A percentile compares a stretch with the other conserved stretches of the same genome.
These are phyloP conservation scores for Macheiramphus alcinus DNA, from an alignment of 2,113 vertebrate species.

Conservation along the genomic window DNA sequence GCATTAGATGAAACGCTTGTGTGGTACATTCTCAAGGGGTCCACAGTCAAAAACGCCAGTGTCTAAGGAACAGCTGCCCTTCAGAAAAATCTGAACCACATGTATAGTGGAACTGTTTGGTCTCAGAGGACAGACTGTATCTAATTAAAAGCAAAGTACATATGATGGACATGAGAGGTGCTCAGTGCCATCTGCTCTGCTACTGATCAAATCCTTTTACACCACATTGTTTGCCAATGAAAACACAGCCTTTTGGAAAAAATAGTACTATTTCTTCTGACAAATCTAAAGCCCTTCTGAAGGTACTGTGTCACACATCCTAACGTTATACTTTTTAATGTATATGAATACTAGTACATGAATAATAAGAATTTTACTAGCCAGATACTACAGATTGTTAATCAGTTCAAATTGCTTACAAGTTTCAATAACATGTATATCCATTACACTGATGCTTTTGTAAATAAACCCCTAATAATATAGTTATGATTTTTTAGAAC, in stretches of 20 bases:
- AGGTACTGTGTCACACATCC: not conserved
- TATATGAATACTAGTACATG: not conserved
- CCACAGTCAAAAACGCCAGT: not conserved
- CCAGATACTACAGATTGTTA: not conserved
- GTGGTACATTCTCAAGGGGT: not conserved
- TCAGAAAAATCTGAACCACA: not conserved
- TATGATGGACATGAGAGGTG: not conserved
- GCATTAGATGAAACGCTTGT: not conserved
- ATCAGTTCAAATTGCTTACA: not conserved
- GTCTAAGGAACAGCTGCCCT: not conserved
- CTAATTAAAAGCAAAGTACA: slow-evolving; percentile 32
- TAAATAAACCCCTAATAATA: not conserved
- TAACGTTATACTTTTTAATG: not conserved
- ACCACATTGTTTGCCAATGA: not conserved
- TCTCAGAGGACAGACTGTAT: not conserved
- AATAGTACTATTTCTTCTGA: not conserved
- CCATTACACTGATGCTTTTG: not conserved
- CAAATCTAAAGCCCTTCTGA: not conserved
- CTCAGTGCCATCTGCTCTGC: slow-evolving; percentile 6
- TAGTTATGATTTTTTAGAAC: not conserved
- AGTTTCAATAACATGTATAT: not conserved
- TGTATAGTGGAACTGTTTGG: not conserved
- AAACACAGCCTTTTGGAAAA: not conserved
- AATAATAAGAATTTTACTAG: slow-evolving; percentile 2
- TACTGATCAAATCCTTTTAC: slow-evolving; percentile 17